A percentile compares a stretch with the other conserved stretches of the same genome.
These are phyloP conservation scores for Drosophila nebulosa DNA, from an alignment of 1,140 invertebrate genomes.

Conservation along the genomic window DNA sequence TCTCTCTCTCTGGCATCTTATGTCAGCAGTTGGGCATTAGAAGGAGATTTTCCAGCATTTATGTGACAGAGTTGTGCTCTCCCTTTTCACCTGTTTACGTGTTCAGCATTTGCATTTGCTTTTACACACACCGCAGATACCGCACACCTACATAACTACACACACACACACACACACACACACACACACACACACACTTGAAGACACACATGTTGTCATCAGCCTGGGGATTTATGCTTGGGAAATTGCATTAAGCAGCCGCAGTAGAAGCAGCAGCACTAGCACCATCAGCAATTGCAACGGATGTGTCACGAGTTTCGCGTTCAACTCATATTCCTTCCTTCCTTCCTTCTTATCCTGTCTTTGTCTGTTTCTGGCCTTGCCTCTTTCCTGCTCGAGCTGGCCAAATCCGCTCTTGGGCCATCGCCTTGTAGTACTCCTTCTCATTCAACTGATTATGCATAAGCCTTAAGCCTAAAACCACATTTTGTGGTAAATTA, in stretches of 20 bases:
- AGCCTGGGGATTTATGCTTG: constrained; percentile 36
- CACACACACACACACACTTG: neutral
- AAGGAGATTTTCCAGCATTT: constrained; percentile 17
- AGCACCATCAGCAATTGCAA: neutral
- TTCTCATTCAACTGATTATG: constrained; percentile 49
- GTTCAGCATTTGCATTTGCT: constrained; percentile 53
- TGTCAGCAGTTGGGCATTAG: constrained; percentile 17
- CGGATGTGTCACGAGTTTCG: constrained; percentile 41
- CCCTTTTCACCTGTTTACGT: constrained; percentile 57
- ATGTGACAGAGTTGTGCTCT: constrained; percentile 18
- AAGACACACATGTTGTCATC: constrained; percentile 25
- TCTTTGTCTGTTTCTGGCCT: neutral
- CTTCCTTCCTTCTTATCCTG: neutral
- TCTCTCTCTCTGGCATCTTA: neutral
- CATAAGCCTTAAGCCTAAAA: constrained; percentile 31
- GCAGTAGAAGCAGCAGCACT: constrained; percentile 6
- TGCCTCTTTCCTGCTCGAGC: neutral
- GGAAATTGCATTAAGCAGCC: constrained; percentile 54
- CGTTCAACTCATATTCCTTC: neutral
- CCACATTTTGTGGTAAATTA: constrained; percentile 75
- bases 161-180: neutral
- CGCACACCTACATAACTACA: neutral
- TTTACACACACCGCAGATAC: neutral
- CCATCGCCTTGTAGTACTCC: constrained; percentile 6
- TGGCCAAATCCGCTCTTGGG: neutral